Base-by-base conservation (phyloP, 2,888 invertebrate genomes). In the Coecobrya sp. region DNA sequence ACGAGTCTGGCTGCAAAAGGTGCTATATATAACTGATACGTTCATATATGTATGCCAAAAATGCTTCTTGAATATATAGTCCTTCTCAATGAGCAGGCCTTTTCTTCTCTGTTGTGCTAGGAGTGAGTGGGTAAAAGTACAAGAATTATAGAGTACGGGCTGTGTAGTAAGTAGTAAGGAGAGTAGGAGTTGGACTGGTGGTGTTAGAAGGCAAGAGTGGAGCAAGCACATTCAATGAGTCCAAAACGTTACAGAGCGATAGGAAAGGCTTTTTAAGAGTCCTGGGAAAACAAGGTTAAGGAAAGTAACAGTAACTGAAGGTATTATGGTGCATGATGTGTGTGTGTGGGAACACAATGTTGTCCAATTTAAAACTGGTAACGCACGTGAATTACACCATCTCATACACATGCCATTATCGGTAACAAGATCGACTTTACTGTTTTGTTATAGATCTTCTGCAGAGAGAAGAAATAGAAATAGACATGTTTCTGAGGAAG, bases 201-300 rank as follows among this genome's bases (percentile, higher is more conserved):
- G 36, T 36, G 36, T 2, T 36, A 22, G n/a, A 22, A 5, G 22
- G 30, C n/a, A 13, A 0, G 13, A 70, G 5, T 70, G 70, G 70
- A n/a, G 70, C 1, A 36, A 70, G 65, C 36, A 70, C 36, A n/a
- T 27, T 70, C 70, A 70, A 70, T 70, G 70, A 70, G 70, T 68
- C 30, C 65, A 68, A 55, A 70, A 36, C 70, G 70, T 70, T 70
- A 70, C 36, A n/a, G n/a, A n/a, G 7, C 36, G 70, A 70, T n/a
- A 70, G 36, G 30, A 70, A 70, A 70, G n/a, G 27, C 79, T 79
- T 49, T 52, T 52, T 79, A 52, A 79, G 79, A 79, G 79, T 27
- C 79, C 16, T 79, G 79, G 52, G 79, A 52, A 76, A 79, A 79
- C 52, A 79, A 79, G 49, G 79, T 27, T 79, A 79, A 79, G 52